phyloP scores from a whole-genome alignment of 2,888 invertebrate genomes.

The Phlogophora meticulosa region DNA sequence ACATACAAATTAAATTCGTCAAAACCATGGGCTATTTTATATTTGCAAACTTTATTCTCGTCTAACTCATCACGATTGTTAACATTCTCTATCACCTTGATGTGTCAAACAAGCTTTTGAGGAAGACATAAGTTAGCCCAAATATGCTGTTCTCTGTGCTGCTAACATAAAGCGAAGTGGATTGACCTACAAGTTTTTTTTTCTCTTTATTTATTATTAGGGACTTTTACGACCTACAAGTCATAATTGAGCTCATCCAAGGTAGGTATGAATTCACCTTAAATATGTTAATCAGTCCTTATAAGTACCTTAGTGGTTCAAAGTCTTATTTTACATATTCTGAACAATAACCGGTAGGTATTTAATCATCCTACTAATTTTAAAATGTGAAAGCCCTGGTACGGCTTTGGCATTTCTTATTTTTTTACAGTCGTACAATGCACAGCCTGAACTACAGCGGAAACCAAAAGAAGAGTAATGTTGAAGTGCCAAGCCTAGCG shows the following conservation, averaged over 20 bases:
- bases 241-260: too few relatives aligned
- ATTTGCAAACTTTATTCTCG: not conserved
- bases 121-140: not conserved
- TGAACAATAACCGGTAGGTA: not conserved
- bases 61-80: not conserved
- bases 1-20: not conserved
- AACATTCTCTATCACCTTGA: not conserved
- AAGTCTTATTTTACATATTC: not conserved
- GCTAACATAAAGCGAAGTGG: not conserved
- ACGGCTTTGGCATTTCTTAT: too few relatives aligned
- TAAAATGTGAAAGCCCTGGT: too few relatives aligned
- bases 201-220: too few relatives aligned
- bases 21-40: not conserved
- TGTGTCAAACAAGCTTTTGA: not conserved
- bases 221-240: too few relatives aligned
- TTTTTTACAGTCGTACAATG: too few relatives aligned
- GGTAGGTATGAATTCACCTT: not conserved
- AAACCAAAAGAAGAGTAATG: too few relatives aligned
- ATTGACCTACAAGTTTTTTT: not conserved
- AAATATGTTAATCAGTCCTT: not conserved
- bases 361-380: not conserved
- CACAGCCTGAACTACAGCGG: too few relatives aligned
- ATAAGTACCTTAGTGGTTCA: not conserved
- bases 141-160: not conserved
- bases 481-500: too few relatives aligned